Evolutionary conservation across 1,140 invertebrate species (phyloP).

Genomic region (Tachypleus tridentatus): DNA sequence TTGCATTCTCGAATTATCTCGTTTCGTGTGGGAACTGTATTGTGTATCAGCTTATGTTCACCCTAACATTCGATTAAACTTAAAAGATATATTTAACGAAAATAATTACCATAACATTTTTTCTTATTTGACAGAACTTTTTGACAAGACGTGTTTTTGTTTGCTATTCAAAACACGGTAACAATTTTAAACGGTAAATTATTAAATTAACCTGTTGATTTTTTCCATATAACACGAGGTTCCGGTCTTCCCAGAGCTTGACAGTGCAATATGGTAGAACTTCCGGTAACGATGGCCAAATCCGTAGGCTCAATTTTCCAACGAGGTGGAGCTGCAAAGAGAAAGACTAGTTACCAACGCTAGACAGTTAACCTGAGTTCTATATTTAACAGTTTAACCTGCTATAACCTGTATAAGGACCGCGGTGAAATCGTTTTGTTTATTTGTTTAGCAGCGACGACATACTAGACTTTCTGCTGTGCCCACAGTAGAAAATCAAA

Average conservation of each 20-base stretch:
- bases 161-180: neutral
- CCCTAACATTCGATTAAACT: slow-evolving; percentile 2
- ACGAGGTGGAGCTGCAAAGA: slow-evolving; percentile 31
- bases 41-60: neutral
- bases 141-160: neutral
- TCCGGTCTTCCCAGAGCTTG: slow-evolving; percentile 32
- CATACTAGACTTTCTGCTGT: too few relatives aligned
- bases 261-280: slow-evolving; percentile 31
- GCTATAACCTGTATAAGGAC: too few relatives aligned
- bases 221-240: slow-evolving; percentile 33
- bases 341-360: neutral
- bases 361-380: neutral
- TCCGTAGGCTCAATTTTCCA: slow-evolving; percentile 35
- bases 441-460: too few relatives aligned
- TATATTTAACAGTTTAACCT: too few relatives aligned
- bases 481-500: too few relatives aligned
- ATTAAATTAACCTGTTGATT: slow-evolving; percentile 14
- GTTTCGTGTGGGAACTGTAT: neutral
- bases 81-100: neutral
- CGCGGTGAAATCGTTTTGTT: too few relatives aligned
- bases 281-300: slow-evolving; percentile 30
- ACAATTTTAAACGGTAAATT: neutral
- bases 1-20: slow-evolving; percentile 2
- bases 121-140: neutral
- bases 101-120: neutral